These are phyloP conservation scores for Anguilla rostrata DNA, from an alignment of 2,113 vertebrate species.

Conservation along the genomic window DNA sequence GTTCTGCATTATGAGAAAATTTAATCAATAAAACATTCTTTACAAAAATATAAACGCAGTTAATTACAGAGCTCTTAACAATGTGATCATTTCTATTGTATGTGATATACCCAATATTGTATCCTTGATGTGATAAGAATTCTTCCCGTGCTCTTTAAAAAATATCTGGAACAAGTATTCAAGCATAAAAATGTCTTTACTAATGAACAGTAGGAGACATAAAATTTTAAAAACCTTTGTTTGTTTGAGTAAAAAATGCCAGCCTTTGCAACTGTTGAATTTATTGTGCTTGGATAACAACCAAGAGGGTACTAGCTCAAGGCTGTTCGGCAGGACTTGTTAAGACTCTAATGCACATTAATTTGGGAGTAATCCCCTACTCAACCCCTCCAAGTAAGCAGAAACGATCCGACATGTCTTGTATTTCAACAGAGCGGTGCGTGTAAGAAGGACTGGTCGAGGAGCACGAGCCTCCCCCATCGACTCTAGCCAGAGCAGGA, in stretches of 20 bases:
- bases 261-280: not conserved
- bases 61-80: no score
- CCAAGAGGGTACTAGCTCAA: not conserved
- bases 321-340: not conserved
- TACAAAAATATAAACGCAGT: no score
- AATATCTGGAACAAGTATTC: not conserved
- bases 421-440: not conserved
- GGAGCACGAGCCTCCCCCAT: not conserved
- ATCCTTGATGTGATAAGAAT: not conserved
- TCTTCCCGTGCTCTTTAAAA: not conserved
- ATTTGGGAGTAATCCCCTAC: constrained; percentile 24
- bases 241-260: constrained; percentile 3
- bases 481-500: not conserved
- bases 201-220: constrained; percentile 15
- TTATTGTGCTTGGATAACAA: constrained; percentile 10
- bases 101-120: not conserved
- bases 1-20: no score
- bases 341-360: constrained; percentile 12
- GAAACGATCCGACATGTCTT: constrained; percentile 8
- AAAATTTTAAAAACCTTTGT: constrained; percentile 3
- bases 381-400: constrained; percentile 9
- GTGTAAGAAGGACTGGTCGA: not conserved
- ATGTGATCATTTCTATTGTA: not conserved
- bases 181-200: not conserved
- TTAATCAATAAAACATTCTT: no score